Evolutionary conservation across 1,140 invertebrate genomes (phyloP), one percentile per base, ranked within the genome.

Genomic region (Drosophila yakuba): DNA sequence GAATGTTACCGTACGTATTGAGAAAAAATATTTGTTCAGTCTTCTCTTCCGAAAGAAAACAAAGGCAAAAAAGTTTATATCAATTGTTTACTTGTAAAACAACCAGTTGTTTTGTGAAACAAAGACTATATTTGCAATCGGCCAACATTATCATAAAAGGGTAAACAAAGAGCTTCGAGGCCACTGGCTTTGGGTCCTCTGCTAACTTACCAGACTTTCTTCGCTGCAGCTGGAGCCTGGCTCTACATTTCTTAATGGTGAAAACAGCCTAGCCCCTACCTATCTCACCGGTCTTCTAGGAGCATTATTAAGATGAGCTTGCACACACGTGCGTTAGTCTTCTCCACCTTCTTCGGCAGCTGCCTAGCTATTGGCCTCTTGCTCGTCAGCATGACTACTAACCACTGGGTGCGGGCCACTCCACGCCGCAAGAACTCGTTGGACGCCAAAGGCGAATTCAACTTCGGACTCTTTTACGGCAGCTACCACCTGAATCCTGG

Each of bases 261-360:
- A 69, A 69, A 69, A 38, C 64, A 39, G 41, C 23, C 14, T n/a
- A 23, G 51, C 64, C 32, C 41, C 63, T 45, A 43, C 54, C 64
- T 38, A 55, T 60, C n/a, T 25, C n/a, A 51, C 64, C 66, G 48
- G 68, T 48, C 20, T 23, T 17, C 15, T n/a, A 58, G 10, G 15
- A 71, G 41, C 43, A 17, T 35, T 72, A 72, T 72, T 64, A 90
- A 81, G 60, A 92, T 92, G 91, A 91, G 81, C 47, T 74, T 92
- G 54, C 85, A 85, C 57, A 91, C 86, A 25, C 78, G 91, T 39
- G 78, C 80, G 6, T 68, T 98, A 93, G 96, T 98, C 41, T 97
- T 97, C 84, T 95, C 96, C 57, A 98, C 97, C 20, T 98, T 98
- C 91, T 96, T 98, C 71, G 95, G 97, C 6, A 96, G 96, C 60